A percentile compares a stretch with the other conserved stretches of the same genome.
phyloP scores from a whole-genome alignment of 1,140 invertebrate species.

The Riptortus pedestris region DNA sequence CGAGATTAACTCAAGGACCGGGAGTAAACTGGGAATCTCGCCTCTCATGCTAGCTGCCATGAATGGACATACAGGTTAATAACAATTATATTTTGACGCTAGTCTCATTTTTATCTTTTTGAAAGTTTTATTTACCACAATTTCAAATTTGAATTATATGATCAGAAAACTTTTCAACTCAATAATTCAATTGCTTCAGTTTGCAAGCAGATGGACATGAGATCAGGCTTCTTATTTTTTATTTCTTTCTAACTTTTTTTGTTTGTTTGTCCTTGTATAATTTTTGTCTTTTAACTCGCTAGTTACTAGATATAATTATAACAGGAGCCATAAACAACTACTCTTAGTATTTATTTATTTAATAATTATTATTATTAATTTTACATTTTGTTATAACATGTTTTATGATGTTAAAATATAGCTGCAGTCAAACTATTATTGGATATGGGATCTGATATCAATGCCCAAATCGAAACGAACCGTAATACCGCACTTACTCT shows the following conservation, averaged over 20 bases:
- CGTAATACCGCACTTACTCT: conserved; percentile 96
- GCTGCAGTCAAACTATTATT: conserved; percentile 79
- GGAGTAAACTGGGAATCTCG: conserved; percentile 94
- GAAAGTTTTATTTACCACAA: background rate
- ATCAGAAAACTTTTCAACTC: too few relatives aligned
- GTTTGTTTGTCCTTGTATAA: too few relatives aligned
- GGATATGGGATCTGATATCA: conserved; percentile 98
- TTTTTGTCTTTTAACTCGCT: too few relatives aligned
- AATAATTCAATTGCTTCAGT: too few relatives aligned
- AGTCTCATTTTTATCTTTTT: conserved; percentile 1
- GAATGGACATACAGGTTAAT: conserved; percentile 86
- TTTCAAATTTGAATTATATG: background rate
- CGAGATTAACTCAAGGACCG: conserved; percentile 96
- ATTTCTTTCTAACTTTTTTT: too few relatives aligned
- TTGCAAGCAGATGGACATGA: too few relatives aligned
- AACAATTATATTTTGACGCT: conserved; percentile 15
- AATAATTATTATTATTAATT: too few relatives aligned
- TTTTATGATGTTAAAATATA: conserved; percentile 21
- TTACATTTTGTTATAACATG: too few relatives aligned
- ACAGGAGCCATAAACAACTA: too few relatives aligned
- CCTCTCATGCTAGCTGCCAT: conserved; percentile 98
- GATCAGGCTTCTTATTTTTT: too few relatives aligned
- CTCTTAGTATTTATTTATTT: too few relatives aligned
- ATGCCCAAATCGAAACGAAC: conserved; percentile 99
- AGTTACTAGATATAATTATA: too few relatives aligned